Conservation (phyloP, 2,797 vertebrate species). For the Podarcis siculus region DNA sequence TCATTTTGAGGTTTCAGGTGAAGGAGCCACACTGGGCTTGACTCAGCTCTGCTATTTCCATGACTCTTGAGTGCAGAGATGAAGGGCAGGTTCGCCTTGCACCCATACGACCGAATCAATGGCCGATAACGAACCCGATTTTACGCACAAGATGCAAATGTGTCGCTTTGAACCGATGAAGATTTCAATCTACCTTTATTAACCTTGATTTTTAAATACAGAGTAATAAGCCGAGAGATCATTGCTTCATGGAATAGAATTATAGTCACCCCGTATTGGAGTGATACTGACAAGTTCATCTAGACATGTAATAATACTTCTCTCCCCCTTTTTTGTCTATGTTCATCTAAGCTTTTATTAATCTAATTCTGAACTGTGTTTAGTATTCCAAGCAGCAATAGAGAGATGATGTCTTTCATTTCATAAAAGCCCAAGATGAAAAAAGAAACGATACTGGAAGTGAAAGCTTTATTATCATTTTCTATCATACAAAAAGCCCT, state of each 20-base stretch:
- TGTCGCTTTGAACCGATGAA: background rate
- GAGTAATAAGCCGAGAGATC: background rate
- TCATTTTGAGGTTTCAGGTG: background rate
- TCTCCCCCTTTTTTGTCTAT: background rate
- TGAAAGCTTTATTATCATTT: constrained; percentile 28
- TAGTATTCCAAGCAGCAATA: constrained; percentile 16
- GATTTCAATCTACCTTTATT: background rate
- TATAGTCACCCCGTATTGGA: background rate
- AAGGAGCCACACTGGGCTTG: background rate
- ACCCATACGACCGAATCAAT: background rate
- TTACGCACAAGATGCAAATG: background rate
- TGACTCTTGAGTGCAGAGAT: background rate
- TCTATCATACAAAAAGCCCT: background rate
- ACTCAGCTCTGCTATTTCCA: background rate
- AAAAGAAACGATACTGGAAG: constrained; percentile 23
- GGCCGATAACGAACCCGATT: background rate
- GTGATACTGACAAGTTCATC: background rate
- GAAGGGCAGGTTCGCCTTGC: background rate
- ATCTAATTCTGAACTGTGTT: background rate
- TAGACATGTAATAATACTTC: background rate
- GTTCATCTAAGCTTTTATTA: constrained; percentile 6
- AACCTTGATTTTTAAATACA: constrained; percentile 1
- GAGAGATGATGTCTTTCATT: constrained; percentile 17
- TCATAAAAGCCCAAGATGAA: background rate
- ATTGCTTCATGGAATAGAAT: background rate